phyloP scores from a whole-genome alignment of 2,888 invertebrate species.

The Proisotoma minuta region DNA sequence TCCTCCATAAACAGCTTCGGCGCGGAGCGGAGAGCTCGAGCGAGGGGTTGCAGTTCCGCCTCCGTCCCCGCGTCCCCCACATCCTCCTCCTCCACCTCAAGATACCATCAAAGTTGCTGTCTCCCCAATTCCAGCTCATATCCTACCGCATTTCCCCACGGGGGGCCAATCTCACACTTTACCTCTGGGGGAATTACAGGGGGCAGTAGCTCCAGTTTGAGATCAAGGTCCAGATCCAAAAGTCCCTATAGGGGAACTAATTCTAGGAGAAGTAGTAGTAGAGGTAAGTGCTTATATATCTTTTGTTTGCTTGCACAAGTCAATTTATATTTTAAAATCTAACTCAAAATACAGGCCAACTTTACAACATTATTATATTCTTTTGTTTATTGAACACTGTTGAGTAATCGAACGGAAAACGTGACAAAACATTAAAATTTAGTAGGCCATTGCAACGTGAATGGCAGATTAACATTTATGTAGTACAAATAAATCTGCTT shows the following conservation, averaged over 20 bases:
- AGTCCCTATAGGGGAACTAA: conserved; percentile 12
- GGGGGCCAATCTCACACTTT: conserved; percentile 5
- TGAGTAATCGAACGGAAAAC: too few species aligned
- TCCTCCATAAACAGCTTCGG: conserved; percentile 20
- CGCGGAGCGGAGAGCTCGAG: background rate
- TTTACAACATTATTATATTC: too few species aligned
- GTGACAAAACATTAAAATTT: too few species aligned
- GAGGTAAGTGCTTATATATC: too few species aligned
- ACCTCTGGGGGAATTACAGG: background rate
- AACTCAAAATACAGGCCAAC: too few species aligned
- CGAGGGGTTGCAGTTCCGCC: conserved; percentile 15
- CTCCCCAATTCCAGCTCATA: conserved; percentile 26
- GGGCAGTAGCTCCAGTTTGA: conserved; percentile 9
- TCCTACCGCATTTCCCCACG: conserved; percentile 29
- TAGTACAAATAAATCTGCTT: too few species aligned
- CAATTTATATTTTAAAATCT: too few species aligned
- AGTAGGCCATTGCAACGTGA: too few species aligned
- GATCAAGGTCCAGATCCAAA: conserved; percentile 21
- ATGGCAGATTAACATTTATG: too few species aligned
- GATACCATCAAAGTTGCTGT: conserved; percentile 39
- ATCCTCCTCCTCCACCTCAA: conserved; percentile 22
- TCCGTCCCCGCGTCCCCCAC: conserved; percentile 34
- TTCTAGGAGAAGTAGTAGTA: background rate
- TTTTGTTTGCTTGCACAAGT: too few species aligned
- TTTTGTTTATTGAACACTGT: too few species aligned